Evolutionary conservation across 1,140 invertebrate species (phyloP).

Genomic region (Eurosta solidaginis): DNA sequence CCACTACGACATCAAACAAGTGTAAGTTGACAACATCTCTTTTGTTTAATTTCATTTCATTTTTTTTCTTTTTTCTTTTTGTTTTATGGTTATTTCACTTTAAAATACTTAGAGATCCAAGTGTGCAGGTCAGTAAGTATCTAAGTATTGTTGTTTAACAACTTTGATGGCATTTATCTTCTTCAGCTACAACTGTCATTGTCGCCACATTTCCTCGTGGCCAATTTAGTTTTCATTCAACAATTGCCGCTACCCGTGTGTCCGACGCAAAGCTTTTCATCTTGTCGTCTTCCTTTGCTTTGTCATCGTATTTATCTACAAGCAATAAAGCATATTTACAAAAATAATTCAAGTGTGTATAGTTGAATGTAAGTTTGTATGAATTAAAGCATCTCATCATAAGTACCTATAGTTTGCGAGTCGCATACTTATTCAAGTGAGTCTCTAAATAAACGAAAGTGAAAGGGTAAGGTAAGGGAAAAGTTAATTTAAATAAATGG

Average conservation of each 20-base stretch:
- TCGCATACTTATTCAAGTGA: too few species aligned
- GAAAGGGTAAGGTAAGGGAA: too few species aligned
- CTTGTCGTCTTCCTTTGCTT: constrained; percentile 4
- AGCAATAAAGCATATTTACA: not conserved
- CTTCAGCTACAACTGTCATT: constrained; percentile 20
- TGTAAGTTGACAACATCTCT: constrained; percentile 27
- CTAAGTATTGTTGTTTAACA: not conserved
- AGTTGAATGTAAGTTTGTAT: not conserved
- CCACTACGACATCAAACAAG: not conserved
- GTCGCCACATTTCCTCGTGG: constrained; percentile 18
- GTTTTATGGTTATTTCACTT: not conserved
- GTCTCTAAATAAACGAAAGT: too few species aligned
- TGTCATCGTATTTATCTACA: not conserved
- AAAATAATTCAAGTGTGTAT: not conserved
- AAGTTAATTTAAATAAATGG: too few species aligned
- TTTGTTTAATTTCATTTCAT: not conserved
- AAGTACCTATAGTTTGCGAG: too few species aligned
- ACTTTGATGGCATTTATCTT: constrained; percentile 3
- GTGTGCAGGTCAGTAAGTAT: not conserved
- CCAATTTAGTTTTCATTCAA: constrained; percentile 18
- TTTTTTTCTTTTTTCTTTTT: not conserved
- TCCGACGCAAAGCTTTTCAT: not conserved
- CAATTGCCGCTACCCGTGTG: not conserved
- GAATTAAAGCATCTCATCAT: not conserved
- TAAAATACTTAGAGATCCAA: not conserved